These are phyloP conservation scores for Plumapathes pennacea DNA, from an alignment of 92 coral and sea anemone genomes.

Conservation along the genomic window DNA sequence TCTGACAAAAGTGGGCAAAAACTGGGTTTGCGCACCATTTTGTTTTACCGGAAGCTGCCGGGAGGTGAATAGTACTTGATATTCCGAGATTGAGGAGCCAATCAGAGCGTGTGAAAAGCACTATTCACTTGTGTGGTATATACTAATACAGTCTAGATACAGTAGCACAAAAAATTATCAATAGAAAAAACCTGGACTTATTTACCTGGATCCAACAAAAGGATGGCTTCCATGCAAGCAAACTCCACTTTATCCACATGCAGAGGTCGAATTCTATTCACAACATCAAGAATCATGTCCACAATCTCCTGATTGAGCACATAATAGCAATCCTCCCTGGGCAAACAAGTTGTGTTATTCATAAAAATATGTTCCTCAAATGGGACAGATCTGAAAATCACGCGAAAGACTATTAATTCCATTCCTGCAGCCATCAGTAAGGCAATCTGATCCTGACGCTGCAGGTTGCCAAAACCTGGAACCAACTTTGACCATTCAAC, in stretches of 20 bases:
- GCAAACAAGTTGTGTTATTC: conserved; percentile 73
- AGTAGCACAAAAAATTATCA: no score
- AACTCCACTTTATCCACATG: conserved; percentile 86
- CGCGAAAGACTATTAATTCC: conserved; percentile 88
- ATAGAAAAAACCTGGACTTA: no score
- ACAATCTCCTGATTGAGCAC: conserved; percentile 83
- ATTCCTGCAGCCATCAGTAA: conserved; percentile 88
- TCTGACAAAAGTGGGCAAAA: no score
- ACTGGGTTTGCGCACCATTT: no score
- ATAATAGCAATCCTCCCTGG: conserved; percentile 66
- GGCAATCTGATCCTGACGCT: conserved; percentile 74
- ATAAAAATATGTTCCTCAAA: conserved; percentile 66
- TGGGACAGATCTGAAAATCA: conserved; percentile 89
- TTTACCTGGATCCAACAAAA: conserved; percentile 90
- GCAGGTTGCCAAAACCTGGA: conserved; percentile 80
- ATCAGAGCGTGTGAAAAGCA: no score
- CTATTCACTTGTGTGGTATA: no score
- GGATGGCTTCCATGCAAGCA: conserved; percentile 91
- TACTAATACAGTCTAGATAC: no score
- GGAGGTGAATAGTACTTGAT: no score
- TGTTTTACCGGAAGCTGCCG: no score
- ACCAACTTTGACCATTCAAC: conserved; percentile 98
- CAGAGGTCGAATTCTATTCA: conserved; percentile 72
- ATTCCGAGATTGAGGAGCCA: no score
- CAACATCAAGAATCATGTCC: conserved; percentile 88